phyloP scores from a whole-genome alignment of 2,888 invertebrate genomes.

The Plebejus melissa region DNA sequence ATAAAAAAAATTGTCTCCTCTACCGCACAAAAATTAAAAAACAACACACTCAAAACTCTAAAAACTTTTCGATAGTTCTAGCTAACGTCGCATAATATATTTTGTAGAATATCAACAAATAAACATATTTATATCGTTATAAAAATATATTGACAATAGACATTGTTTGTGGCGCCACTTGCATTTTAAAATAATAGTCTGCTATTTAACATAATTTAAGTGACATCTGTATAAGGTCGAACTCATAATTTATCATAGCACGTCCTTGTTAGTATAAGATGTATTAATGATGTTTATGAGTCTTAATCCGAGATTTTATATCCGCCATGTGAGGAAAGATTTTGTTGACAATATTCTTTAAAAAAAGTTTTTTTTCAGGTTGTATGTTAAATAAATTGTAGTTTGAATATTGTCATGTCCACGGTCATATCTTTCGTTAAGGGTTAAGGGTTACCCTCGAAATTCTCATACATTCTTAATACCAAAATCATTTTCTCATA shows the following conservation, averaged over 20 bases:
- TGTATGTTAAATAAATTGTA: too few species aligned
- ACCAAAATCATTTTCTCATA: too few species aligned
- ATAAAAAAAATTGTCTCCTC: too few species aligned
- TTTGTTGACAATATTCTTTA: too few species aligned
- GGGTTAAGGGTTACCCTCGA: too few species aligned
- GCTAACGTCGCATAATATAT: neutral
- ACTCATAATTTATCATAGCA: neutral
- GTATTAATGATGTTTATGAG: neutral
- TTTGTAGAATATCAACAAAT: neutral
- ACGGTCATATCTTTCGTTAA: too few species aligned
- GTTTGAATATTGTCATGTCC: too few species aligned
- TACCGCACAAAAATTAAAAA: too few species aligned
- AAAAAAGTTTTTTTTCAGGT: too few species aligned
- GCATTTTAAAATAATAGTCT: neutral
- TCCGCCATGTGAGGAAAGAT: neutral
- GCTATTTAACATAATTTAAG: neutral
- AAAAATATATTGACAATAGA: slow-evolving; percentile 9
- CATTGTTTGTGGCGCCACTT: slow-evolving; percentile 2
- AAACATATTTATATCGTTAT: neutral
- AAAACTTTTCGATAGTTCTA: too few species aligned
- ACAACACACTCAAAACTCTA: too few species aligned
- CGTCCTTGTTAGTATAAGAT: neutral
- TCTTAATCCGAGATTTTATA: neutral
- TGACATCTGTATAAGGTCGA: neutral
- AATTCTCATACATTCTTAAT: too few species aligned